Base-by-base conservation (phyloP, 2,113 vertebrate genomes). In the Pseudois nayaur region DNA sequence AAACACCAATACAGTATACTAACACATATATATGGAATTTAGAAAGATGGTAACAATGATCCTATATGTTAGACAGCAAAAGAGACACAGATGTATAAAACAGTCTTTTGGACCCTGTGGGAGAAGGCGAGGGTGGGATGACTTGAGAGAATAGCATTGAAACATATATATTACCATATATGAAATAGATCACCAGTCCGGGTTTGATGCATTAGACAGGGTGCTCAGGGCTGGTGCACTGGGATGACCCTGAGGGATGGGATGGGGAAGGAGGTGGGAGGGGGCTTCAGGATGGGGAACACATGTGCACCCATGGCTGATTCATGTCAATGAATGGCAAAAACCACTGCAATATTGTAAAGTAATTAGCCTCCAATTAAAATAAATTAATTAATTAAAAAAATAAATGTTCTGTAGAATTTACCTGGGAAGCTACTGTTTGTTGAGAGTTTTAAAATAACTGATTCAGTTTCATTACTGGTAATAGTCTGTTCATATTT, bases 181-280 rank as follows among this genome's bases (percentile, higher is more conserved):
- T 71, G n/a, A 40, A 71, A 71, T 5, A 71, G 10, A 40, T 40
- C n/a, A 23, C n/a, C n/a, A 40, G 67, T 71, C n/a, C 1, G 3
- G n/a, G n/a, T 71, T 71, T 3, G 3, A 40, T 40, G n/a, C 19
- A 71, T 40, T n/a, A 71, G 19, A 23, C 67, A 40, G 67, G 67
- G 10, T 40, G 10, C 67, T 40, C 67, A 71, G 67, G 67, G n/a
- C 67, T 23, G n/a, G 67, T 71, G 5, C 5, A 5, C n/a, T 71
- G n/a, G n/a, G 21, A 40, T 71, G 67, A 71, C 67, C n/a, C 67
- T 21, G 67, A 71, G 67, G 67, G n/a, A 71, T 71, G 67, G n/a
- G 67, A 12, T 71, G n/a, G n/a, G 21, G n/a, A 71, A 0, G 3
- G 5, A 40, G 5, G n/a, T 0, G 67, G n/a, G 67, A 6, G 5